Base-by-base conservation (phyloP, 2,888 invertebrate genomes). In the Orthonychiurus folsomi region DNA sequence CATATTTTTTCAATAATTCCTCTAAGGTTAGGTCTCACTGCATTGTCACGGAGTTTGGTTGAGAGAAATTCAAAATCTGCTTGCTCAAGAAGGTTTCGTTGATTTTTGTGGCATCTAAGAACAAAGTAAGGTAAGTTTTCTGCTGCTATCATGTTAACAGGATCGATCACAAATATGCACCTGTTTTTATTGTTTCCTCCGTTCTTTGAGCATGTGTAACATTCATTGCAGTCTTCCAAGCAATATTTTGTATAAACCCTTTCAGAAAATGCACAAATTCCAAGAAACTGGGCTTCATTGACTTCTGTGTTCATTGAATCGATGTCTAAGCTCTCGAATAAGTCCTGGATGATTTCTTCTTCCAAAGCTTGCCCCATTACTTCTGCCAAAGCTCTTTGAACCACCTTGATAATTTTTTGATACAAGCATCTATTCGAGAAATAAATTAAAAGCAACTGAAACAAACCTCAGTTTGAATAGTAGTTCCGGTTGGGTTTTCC, bases 211-310 rank as follows among this genome's bases (percentile, higher is more conserved):
- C 72, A 72, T 3, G 62, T 50, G 15, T 65, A 59, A 54, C 70
- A 72, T 37, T 68, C 66, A 5, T 58, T 56, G 18, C 65, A 61
- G 21, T 69, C 65, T 58, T 72, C 72, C 20, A 72, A 37, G 3
- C 63, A 63, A 57, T 69, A 68, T 23, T 61, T 61, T 12, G 66
- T 68, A 59, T 63, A 72, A 21, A 86, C 78, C 59, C 91, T 80
- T 76, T 91, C 91, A 67, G 86, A 85, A 60, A 87, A 80, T 0
- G 89, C 88, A 68, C 87, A 86, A 48, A 91, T 77, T 0, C 89
- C 89, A 24, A 87, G 81, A 75, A 87, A 89, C 28, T 62, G 23
- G 52, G 25, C 28, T 53, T 65, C 59, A 15, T 56, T 53, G 1
- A 63, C 20, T 12, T 63, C 62, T 18, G 65, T 12, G 73, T 85